Evolutionary conservation across 1,140 invertebrate species (phyloP).

Genomic region (Antheraea mylitta): DNA sequence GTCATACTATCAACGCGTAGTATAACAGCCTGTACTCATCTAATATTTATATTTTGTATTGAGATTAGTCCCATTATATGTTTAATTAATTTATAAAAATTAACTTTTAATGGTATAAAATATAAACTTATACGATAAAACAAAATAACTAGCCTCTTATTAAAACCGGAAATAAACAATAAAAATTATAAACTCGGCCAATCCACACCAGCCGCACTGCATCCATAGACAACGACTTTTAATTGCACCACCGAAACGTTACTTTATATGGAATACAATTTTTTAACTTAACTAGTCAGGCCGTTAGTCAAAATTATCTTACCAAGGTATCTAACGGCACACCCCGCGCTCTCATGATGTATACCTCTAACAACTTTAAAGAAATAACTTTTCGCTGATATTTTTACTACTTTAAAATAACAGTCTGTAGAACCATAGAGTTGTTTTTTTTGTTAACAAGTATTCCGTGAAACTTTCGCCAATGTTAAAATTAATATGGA

Average conservation of each 20-base stretch:
- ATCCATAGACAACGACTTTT: conserved; percentile 39
- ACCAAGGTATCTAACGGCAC: conserved; percentile 55
- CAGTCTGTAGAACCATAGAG: too few relatives aligned
- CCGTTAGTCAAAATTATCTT: conserved; percentile 74
- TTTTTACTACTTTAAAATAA: not conserved
- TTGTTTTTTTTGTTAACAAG: too few relatives aligned
- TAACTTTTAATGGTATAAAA: too few relatives aligned
- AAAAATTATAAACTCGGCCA: not conserved
- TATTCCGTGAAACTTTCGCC: not conserved
- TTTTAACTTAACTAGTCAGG: conserved; percentile 38
- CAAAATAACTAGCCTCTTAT: too few relatives aligned
- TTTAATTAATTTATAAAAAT: too few relatives aligned
- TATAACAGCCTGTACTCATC: too few relatives aligned
- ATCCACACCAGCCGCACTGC: conserved; percentile 18
- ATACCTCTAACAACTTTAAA: conserved; percentile 25
- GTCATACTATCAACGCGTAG: too few relatives aligned
- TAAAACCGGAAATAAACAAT: conserved; percentile 6
- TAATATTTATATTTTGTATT: too few relatives aligned
- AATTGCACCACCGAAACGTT: conserved; percentile 59
- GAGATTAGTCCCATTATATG: too few relatives aligned
- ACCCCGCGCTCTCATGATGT: conserved; percentile 46
- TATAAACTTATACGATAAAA: too few relatives aligned
- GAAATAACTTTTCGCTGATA: not conserved
- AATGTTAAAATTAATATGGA: too few relatives aligned
- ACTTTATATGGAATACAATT: conserved; percentile 31